Conservation (phyloP, 2,888 invertebrate species). For the Geophilus truncorum region DNA sequence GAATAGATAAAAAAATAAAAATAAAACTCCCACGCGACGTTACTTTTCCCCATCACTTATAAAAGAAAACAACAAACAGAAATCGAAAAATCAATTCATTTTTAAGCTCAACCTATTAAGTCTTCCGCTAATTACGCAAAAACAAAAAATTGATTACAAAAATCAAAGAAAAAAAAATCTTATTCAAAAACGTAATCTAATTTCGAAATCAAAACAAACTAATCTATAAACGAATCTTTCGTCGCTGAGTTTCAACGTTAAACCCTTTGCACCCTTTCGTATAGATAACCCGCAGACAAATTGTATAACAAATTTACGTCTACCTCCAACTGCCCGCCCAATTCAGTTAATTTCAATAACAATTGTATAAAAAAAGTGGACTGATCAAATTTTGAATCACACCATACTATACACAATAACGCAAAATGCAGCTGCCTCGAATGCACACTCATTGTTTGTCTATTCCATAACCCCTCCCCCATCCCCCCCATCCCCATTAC, state of each 20-base stretch:
- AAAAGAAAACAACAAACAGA: not conserved
- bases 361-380: not conserved
- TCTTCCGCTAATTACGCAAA: not conserved
- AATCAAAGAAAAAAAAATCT: not conserved
- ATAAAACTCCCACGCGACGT: not conserved
- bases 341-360: slow-evolving; percentile 5
- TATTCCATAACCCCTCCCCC: slow-evolving; percentile 22
- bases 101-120: not conserved
- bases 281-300: no score
- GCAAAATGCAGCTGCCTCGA: not conserved
- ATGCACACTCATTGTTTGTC: slow-evolving; percentile 11
- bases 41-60: not conserved
- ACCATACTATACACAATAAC: not conserved
- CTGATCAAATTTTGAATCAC: not conserved
- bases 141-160: not conserved
- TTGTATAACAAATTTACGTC: not conserved
- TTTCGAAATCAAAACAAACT: not conserved
- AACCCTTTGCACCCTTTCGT: no score
- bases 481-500: no score
- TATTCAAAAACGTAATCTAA: not conserved
- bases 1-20: not conserved
- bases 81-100: not conserved
- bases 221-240: not conserved
- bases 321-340: not conserved
- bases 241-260: no score